A percentile compares a stretch with the other conserved stretches of the same genome.
Evolutionary conservation across 2,113 vertebrate genomes (phyloP).

Genomic region (Erpornis zantholeuca): DNA sequence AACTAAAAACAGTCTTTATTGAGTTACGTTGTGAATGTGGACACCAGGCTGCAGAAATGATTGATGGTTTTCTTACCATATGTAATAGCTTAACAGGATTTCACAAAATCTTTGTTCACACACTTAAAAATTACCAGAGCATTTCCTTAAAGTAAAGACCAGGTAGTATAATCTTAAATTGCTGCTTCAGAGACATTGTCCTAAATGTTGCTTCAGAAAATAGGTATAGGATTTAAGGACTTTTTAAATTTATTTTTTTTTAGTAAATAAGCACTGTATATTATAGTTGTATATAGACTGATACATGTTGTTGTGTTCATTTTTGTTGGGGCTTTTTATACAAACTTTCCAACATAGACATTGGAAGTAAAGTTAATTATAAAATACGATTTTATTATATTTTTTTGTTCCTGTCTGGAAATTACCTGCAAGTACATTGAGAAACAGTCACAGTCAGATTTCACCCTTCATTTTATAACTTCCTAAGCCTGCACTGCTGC

Average conservation of each 20-base stretch:
- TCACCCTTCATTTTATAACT: background rate
- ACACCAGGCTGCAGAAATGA: conserved; percentile 53
- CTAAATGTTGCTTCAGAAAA: background rate
- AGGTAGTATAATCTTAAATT: background rate
- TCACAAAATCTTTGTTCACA: conserved; percentile 52
- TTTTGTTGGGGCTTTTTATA: background rate
- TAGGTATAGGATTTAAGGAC: background rate
- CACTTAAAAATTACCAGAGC: conserved; percentile 34
- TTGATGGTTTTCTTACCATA: conserved; percentile 55
- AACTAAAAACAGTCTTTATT: conserved; percentile 52
- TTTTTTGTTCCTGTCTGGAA: background rate
- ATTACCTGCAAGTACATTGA: background rate
- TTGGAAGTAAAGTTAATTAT: background rate
- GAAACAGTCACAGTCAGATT: background rate
- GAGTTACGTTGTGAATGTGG: conserved; percentile 60
- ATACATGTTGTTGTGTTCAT: background rate
- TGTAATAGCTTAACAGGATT: conserved; percentile 55
- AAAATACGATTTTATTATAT: background rate
- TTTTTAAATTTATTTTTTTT: background rate
- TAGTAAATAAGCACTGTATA: background rate
- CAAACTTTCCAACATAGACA: background rate
- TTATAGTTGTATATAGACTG: background rate
- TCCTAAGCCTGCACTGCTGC: background rate
- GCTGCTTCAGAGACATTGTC: background rate
- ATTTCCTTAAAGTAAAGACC: background rate